Evolutionary conservation across 2,113 vertebrate genomes (phyloP), one percentile per base, ranked within the genome.

Genomic region (Oncorhynchus mykiss): DNA sequence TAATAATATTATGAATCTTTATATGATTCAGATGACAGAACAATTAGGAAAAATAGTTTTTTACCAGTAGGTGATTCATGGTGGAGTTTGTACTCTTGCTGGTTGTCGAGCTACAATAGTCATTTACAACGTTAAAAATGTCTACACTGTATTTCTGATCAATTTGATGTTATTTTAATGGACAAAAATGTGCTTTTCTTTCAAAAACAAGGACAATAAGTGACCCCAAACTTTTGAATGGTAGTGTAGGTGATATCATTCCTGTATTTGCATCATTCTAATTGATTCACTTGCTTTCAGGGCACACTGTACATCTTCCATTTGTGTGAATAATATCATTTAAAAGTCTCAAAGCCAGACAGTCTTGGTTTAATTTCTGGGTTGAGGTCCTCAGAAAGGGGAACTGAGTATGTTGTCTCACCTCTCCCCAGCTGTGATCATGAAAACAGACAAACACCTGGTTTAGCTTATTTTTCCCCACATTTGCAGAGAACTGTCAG

Each of bases 61-160:
- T 92, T 91, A 93, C 93, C 92, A 91, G 78, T 0, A 93, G 82
- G 31, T 76, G 86, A 48, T 85, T 92, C 91, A 91, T 91, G 87
- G 80, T 75, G 73, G 24, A 48, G 45, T 62, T 54, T 48, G 70
- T 34, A 51, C 64, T 69, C 27, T 83, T 70, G 16, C 39, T 82
- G 90, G 89, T 24, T 24, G 22, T 34, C 31, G 5, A 34, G 31
- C 31, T 34, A 34, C 31, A 34, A 34, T 34, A 34, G 31, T 6
- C 31, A 34, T 34, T 34, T 34, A 34, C 31, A 34, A 34, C 31
- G 6, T 34, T 6, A 34, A 34, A 1, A 34, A 34, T 6, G 31
- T 34, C 31, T 34, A 34, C 31, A 34, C 31, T 34, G 31, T 34
- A 34, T 6, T 34, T 34, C 5, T 34, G 31, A 34, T 34, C 1